A percentile compares a stretch with the other conserved stretches of the same genome.
These are phyloP conservation scores for Odontocerum albicorne DNA, from an alignment of 2,888 invertebrate species.

Conservation along the genomic window DNA sequence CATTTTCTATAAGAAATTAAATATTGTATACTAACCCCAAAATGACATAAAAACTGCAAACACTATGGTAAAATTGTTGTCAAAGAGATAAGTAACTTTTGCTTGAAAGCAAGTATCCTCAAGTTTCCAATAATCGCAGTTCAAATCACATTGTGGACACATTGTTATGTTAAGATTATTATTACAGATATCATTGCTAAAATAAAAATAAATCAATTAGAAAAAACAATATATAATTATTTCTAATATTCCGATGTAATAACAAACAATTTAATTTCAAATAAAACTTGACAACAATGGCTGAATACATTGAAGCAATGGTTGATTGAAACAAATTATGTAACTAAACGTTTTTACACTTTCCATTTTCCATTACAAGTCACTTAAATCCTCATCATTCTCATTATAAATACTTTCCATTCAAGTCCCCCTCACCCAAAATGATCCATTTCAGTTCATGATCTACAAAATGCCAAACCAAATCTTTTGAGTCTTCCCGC, in stretches of 20 bases:
- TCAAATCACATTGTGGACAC: slow-evolving; percentile 80
- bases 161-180: slow-evolving; percentile 60
- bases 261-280: no score
- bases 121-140: slow-evolving; percentile 75
- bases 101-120: slow-evolving; percentile 72
- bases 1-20: slow-evolving; percentile 17
- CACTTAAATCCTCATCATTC: no score
- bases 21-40: slow-evolving; percentile 60
- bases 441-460: no score
- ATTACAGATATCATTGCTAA: slow-evolving; percentile 62
- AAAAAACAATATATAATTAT: neutral
- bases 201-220: slow-evolving; percentile 13
- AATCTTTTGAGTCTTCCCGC: no score
- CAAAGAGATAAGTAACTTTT: slow-evolving; percentile 75
- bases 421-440: no score
- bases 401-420: no score
- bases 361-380: no score
- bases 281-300: no score
- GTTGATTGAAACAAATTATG: no score
- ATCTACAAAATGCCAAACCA: no score
- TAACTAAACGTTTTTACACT: no score
- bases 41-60: slow-evolving; percentile 83
- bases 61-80: slow-evolving; percentile 76
- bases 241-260: neutral
- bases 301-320: no score